Percentiles rank a stretch among this genome's conserved stretches.
Conservation (phyloP, 2,113 vertebrate species). For the Onychorhynchus coronatus region DNA sequence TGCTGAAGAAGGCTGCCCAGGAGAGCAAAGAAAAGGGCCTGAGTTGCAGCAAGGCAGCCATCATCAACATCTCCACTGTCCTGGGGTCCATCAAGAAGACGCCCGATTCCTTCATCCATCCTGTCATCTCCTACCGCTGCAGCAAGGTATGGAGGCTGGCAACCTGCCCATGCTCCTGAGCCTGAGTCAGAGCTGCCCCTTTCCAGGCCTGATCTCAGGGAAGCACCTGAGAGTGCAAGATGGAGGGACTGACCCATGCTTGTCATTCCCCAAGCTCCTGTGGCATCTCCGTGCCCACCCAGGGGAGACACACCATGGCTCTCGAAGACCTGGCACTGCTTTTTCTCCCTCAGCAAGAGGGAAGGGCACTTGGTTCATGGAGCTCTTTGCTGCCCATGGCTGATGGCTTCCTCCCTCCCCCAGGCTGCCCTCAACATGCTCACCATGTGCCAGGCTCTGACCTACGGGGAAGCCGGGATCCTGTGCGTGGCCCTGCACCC, state of each 20-base stretch:
- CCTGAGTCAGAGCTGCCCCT: not conserved
- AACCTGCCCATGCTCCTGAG: fast-evolving
- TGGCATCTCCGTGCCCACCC: not conserved
- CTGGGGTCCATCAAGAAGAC: conserved; percentile 53
- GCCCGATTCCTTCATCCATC: not conserved
- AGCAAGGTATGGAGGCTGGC: conserved; percentile 57
- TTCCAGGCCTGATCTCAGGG: not conserved
- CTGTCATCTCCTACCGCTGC: conserved; percentile 51
- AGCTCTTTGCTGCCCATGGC: not conserved
- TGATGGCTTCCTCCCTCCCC: not conserved
- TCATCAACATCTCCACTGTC: conserved; percentile 59
- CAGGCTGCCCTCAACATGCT: conserved; percentile 78
- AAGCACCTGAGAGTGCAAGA: fast-evolving
- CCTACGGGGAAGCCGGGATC: conserved; percentile 44
- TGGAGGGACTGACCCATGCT: not conserved
- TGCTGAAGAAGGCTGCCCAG: conserved; percentile 55
- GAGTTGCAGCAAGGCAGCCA: conserved; percentile 53
- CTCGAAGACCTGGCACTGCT: not conserved
- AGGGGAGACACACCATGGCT: not conserved
- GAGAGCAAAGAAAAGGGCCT: conserved; percentile 5
- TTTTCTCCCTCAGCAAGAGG: not conserved
- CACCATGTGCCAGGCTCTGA: conserved; percentile 67
- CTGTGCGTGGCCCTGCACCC: conserved; percentile 69
- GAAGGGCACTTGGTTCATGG: not conserved
- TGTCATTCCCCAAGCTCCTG: not conserved